Evolutionary conservation across 2,888 invertebrate genomes (phyloP).

Genomic region (Sinopyrophorus schimmeli): DNA sequence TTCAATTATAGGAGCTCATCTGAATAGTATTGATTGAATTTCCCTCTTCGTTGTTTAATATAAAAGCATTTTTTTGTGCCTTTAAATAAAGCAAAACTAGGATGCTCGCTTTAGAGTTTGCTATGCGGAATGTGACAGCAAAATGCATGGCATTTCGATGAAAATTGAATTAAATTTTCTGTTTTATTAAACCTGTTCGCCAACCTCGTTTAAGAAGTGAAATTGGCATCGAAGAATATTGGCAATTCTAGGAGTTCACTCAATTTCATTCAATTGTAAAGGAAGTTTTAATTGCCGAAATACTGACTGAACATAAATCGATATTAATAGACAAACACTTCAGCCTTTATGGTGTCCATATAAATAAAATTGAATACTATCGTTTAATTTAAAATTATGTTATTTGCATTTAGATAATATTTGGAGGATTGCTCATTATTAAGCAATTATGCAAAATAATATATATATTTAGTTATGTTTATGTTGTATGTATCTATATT

Average conservation of each 20-base stretch:
- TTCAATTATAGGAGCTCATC: constrained; percentile 15
- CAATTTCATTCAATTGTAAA: constrained; percentile 12
- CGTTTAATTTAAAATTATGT: no score
- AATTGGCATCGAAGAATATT: constrained; percentile 4
- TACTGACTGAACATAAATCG: constrained; percentile 1
- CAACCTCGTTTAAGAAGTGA: constrained; percentile 4
- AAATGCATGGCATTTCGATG: constrained; percentile 34
- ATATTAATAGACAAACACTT: no score
- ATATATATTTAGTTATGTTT: no score
- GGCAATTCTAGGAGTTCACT: constrained; percentile 9
- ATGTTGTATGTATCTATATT: no score
- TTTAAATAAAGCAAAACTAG: constrained; percentile 18
- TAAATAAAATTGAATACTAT: no score
- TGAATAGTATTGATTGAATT: constrained; percentile 23
- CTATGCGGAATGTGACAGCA: constrained; percentile 35
- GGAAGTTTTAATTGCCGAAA: constrained; percentile 11
- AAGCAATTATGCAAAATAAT: no score
- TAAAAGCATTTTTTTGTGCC: constrained; percentile 14
- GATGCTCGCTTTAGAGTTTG: neutral
- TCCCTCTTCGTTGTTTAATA: constrained; percentile 7
- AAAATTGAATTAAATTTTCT: constrained; percentile 37
- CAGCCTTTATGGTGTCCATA: no score
- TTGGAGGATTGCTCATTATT: no score
- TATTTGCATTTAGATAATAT: no score
- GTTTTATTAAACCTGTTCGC: constrained; percentile 33